Evolutionary conservation across 2,797 vertebrate genomes (phyloP), one percentile per base, ranked within the genome.

Genomic region (Danio tinwini): DNA sequence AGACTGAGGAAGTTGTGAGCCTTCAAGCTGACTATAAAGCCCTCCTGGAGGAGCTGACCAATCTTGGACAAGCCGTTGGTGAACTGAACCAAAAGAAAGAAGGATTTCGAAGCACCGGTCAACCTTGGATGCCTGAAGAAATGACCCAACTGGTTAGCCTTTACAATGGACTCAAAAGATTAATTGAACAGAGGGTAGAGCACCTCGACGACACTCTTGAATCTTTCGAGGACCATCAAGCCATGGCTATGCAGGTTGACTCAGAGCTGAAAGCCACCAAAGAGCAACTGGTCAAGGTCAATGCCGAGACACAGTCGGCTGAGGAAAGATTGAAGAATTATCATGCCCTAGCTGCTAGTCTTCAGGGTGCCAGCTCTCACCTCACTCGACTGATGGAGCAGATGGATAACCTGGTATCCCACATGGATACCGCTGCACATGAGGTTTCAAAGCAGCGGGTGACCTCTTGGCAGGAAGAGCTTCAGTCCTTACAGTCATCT

Each of bases 271-370:
- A 95, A 68, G 88, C 88, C 9, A 90, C 94, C 62, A 93, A 91
- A 78, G 92, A 92, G 9, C 92, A 95, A 37, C 91, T 97, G 78
- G 76, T 82, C 47, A 92, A 91, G 82, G 95, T 98, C 10, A 98
- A 96, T 1, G 93, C 96, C 50, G 96, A 99, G 89, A 98, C 95
- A 0, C 96, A 98, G 61, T 97, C 96, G 0, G 93, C 95, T 5
- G 97, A 98, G 76, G 97, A 99, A 84, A 95, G 98, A 81, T 86
- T 99, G 82, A 98, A 98, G 91, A 94, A 93, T 63, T 98, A 98
- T 83, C 96, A 98, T 59, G 90, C 95, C 67, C 85, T 99, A 75
- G 93, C 95, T 0, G 97, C 96, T 56, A 97, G 93, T 77, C 94
- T 99, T 50, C 96, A 97, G 86, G 96, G 97, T 40, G 93, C 93